Base-by-base conservation (phyloP, 2,797 vertebrate species). In the Spea hammondii region DNA sequence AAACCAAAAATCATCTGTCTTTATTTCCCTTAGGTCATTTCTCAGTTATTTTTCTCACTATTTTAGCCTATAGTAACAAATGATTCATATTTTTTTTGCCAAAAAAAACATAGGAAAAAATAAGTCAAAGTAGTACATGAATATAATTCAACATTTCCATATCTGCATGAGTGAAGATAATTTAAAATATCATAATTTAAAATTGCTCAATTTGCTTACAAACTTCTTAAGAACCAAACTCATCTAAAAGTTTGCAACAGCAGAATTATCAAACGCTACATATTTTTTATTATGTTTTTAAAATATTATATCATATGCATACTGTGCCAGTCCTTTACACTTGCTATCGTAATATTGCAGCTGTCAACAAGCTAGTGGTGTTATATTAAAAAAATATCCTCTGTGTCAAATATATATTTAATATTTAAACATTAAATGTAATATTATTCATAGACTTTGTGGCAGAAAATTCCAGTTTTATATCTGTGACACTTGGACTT, bases 111-210 rank as follows among this genome's bases (percentile, higher is more conserved):
- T 32, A 62, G 59, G 60, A 50, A 51, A 13, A 65, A 64, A 71
- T 70, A 32, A 59, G 64, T 80, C 51, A 70, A 71, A 67, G 46
- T 66, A 60, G 60, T 50, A 76, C 73, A 76, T 76, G 60, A 72
- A 81, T 76, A 67, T 72, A 45, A 76, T 72, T 72, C 47, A 14
- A n/a, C 46, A 53, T 73, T 72, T 69, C 60, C 54, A 51, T 60
- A 72, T 70, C 73, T 80, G 51, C 44, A 51, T 48, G 66, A 76
- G 68, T 47, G 57, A 76, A 74, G 65, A 79, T 74, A 74, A 17
- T 32, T 32, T 32, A 32, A 32, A 32, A 32, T 32, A 32, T 7
- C 32, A 6, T 70, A 32, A 54, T 48, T 79, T 70, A n/a, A 53
- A 66, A 59, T 50, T 76, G 73, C 46, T 67, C 14, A 6, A 59